Evolutionary conservation across 2,888 invertebrate species (phyloP).

Genomic region (Platycheirus albimanus): DNA sequence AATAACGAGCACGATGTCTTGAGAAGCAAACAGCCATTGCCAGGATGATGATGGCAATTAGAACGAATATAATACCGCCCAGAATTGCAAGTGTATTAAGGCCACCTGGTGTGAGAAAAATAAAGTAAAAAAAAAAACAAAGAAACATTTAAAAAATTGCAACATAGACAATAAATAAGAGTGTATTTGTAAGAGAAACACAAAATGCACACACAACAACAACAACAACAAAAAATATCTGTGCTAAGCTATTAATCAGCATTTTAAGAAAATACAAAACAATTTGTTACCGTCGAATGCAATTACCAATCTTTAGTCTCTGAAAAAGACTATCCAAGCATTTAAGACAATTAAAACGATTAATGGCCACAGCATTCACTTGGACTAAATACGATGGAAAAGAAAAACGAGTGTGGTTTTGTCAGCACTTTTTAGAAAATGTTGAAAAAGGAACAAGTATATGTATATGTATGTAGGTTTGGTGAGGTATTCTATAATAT

Average conservation of each 20-base stretch:
- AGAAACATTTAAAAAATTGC: slow-evolving; percentile 19
- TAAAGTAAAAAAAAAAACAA: background rate
- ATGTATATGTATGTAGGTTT: slow-evolving; percentile 37
- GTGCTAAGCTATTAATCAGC: slow-evolving; percentile 57
- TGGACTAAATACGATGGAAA: background rate
- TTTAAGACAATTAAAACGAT: slow-evolving; percentile 67
- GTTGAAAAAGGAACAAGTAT: slow-evolving; percentile 2
- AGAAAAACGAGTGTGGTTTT: slow-evolving; percentile 61
- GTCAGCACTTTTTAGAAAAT: slow-evolving; percentile 71
- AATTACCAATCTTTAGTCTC: slow-evolving; percentile 60
- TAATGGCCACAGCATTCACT: slow-evolving; percentile 49
- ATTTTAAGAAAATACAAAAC: slow-evolving; percentile 68
- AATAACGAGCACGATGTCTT: slow-evolving; percentile 89
- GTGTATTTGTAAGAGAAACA: slow-evolving; percentile 21
- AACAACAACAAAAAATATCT: slow-evolving; percentile 12
- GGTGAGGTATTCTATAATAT: slow-evolving; percentile 24
- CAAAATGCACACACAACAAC: no score
- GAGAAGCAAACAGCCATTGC: slow-evolving; percentile 85
- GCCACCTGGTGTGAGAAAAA: slow-evolving; percentile 82
- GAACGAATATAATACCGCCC: slow-evolving; percentile 82
- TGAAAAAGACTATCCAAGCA: slow-evolving; percentile 40
- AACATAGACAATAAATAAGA: slow-evolving; percentile 19
- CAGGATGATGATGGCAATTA: slow-evolving; percentile 81
- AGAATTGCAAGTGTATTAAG: slow-evolving; percentile 82
- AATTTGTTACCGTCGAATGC: slow-evolving; percentile 70